Evolutionary conservation across 2,113 vertebrate genomes (phyloP).

Genomic region (Sapayoa aenigma): DNA sequence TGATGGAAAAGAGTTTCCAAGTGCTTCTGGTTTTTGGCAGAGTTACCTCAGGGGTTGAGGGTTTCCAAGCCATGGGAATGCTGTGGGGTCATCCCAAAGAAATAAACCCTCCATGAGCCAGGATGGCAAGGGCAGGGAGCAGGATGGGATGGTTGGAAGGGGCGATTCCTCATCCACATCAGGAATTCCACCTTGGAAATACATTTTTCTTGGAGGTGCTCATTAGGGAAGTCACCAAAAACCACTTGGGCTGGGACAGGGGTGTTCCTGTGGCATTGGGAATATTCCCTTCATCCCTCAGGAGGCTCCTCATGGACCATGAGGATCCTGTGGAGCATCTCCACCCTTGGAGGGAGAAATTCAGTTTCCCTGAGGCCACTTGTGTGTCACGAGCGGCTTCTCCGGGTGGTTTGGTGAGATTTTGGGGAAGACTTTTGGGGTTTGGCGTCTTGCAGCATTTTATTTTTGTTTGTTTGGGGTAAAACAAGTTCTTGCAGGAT

Average conservation of each 20-base stretch:
- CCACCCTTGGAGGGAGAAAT: neutral
- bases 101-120: neutral
- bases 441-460: neutral
- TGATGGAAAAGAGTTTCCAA: neutral
- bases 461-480: neutral
- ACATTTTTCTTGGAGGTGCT: neutral
- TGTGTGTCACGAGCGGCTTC: neutral
- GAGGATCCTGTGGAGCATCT: neutral
- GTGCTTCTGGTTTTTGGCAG: neutral
- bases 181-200: neutral
- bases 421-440: neutral
- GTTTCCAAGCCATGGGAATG: neutral
- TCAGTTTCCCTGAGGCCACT: no score
- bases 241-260: neutral
- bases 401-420: neutral
- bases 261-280: neutral
- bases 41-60: no score
- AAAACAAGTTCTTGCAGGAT: neutral
- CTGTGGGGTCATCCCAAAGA: neutral
- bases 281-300: neutral
- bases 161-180: no score
- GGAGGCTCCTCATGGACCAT: neutral
- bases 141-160: neutral
- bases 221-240: neutral
- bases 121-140: no score